phyloP scores from a whole-genome alignment of 1,140 invertebrate species.

The Drosophila tani region DNA sequence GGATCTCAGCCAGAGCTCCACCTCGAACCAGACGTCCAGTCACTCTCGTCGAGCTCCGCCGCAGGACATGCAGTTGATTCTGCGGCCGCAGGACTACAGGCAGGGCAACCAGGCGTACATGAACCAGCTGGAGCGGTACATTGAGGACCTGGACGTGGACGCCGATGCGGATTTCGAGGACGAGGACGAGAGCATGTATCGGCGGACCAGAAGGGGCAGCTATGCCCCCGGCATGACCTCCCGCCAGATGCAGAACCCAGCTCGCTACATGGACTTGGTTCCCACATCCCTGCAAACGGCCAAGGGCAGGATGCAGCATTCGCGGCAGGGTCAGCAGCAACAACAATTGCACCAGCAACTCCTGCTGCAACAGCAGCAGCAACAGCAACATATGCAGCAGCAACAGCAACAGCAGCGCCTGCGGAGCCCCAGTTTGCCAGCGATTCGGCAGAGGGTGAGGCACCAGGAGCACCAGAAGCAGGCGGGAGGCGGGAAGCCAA shows the following conservation, averaged over 20 bases:
- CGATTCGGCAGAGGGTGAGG: slow-evolving; percentile 67
- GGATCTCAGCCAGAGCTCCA: slow-evolving; percentile 71
- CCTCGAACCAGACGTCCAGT: slow-evolving; percentile 59
- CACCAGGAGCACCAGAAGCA: slow-evolving; percentile 41
- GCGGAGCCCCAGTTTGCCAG: slow-evolving; percentile 81
- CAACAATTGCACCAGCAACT: slow-evolving; percentile 58
- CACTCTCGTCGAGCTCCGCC: slow-evolving; percentile 42
- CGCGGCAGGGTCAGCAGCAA: slow-evolving; percentile 35
- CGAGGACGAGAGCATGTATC: slow-evolving; percentile 65
- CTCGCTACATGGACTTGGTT: slow-evolving; percentile 66
- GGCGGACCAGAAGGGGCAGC: slow-evolving; percentile 56
- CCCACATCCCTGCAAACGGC: slow-evolving; percentile 73
- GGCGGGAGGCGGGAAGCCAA: slow-evolving; percentile 42
- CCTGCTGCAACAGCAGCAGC: slow-evolving; percentile 19
- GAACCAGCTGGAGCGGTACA: slow-evolving; percentile 73
- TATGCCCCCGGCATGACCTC: slow-evolving; percentile 70
- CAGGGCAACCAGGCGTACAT: slow-evolving; percentile 55
- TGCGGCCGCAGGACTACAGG: slow-evolving; percentile 48
- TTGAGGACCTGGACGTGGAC: slow-evolving; percentile 70
- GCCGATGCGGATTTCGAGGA: slow-evolving; percentile 66
- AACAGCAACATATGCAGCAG: slow-evolving; percentile 16
- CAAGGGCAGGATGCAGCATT: slow-evolving; percentile 76
- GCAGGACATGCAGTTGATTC: slow-evolving; percentile 45
- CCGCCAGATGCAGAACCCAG: slow-evolving; percentile 58
- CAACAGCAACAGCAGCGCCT: slow-evolving; percentile 57